Evolutionary conservation across 2,797 vertebrate genomes (phyloP).

Genomic region (Enteromius anoplus): DNA sequence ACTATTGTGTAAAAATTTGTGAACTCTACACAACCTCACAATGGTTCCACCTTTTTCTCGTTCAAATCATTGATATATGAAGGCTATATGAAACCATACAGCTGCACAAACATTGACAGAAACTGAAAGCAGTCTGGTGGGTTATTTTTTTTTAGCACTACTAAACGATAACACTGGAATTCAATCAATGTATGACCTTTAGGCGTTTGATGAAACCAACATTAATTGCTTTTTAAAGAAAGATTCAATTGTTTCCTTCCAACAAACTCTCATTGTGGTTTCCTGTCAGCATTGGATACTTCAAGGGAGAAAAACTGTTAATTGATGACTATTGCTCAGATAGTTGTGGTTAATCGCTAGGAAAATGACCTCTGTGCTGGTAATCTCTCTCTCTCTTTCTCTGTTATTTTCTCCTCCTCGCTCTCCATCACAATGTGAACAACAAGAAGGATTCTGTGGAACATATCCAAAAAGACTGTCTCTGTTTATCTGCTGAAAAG

Average conservation of each 20-base stretch:
- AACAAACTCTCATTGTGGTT: slow-evolving; percentile 21
- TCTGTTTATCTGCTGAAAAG: not conserved
- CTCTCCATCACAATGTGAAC: not conserved
- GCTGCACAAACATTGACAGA: not conserved
- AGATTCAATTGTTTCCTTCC: slow-evolving; percentile 28
- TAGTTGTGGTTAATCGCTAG: slow-evolving; percentile 7
- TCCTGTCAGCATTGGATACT: not conserved
- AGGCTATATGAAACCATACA: slow-evolving; percentile 21
- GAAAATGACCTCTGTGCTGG: slow-evolving; percentile 1
- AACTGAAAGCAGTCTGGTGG: slow-evolving; percentile 7
- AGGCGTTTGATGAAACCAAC: slow-evolving; percentile 25
- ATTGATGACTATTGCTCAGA: not conserved
- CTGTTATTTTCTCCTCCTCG: not conserved
- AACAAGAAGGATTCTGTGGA: not conserved
- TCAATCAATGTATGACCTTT: slow-evolving; percentile 43
- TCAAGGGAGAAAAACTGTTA: slow-evolving; percentile 14
- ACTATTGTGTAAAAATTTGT: not conserved
- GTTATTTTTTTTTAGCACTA: not conserved
- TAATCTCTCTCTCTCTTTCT: not conserved
- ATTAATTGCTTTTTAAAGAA: slow-evolving; percentile 43
- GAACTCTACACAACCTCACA: slow-evolving; percentile 13
- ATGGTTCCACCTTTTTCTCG: not conserved
- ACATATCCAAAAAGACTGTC: not conserved
- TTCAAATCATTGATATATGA: slow-evolving; percentile 9
- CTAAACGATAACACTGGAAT: slow-evolving; percentile 22